Conservation (phyloP, 2,888 invertebrate species). For the Cheilosia soror region DNA sequence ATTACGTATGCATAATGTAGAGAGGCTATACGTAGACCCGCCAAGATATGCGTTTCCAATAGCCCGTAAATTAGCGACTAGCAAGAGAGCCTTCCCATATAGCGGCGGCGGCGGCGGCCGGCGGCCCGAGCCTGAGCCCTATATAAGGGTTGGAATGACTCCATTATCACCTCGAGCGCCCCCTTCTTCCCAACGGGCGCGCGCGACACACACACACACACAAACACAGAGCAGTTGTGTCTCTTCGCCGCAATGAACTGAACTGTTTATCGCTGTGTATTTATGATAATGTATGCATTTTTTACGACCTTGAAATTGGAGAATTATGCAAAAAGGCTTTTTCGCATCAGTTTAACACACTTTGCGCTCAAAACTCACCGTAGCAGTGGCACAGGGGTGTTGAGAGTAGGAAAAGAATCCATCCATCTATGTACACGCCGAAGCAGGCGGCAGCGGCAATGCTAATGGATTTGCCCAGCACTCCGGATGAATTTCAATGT, state of each 20-base stretch:
- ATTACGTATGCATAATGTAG: constrained; percentile 63
- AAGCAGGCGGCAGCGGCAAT: constrained; percentile 56
- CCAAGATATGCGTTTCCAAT: constrained; percentile 54
- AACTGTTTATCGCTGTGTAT: constrained; percentile 62
- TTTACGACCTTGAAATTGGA: constrained; percentile 75
- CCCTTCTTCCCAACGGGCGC: not conserved
- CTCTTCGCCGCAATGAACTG: not conserved
- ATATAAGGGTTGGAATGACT: constrained; percentile 73
- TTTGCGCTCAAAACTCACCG: constrained; percentile 61
- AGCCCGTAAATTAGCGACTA: constrained; percentile 63
- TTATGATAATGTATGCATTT: constrained; percentile 75
- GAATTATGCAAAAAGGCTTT: constrained; percentile 75
- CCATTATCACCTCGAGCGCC: constrained; percentile 61
- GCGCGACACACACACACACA: constrained; percentile 8
- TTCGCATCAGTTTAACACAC: constrained; percentile 75
- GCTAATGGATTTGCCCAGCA: constrained; percentile 69
- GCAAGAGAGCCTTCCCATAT: constrained; percentile 20
- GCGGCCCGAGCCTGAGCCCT: constrained; percentile 24
- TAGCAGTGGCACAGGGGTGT: constrained; percentile 12
- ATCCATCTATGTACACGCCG: constrained; percentile 54
- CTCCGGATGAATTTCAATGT: constrained; percentile 73
- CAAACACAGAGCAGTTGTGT: not conserved
- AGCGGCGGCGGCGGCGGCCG: too few relatives aligned
- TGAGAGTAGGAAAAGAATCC: constrained; percentile 51
- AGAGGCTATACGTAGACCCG: constrained; percentile 1